Base-by-base conservation (phyloP, 2,888 invertebrate species). In the Apotomis capreana region DNA sequence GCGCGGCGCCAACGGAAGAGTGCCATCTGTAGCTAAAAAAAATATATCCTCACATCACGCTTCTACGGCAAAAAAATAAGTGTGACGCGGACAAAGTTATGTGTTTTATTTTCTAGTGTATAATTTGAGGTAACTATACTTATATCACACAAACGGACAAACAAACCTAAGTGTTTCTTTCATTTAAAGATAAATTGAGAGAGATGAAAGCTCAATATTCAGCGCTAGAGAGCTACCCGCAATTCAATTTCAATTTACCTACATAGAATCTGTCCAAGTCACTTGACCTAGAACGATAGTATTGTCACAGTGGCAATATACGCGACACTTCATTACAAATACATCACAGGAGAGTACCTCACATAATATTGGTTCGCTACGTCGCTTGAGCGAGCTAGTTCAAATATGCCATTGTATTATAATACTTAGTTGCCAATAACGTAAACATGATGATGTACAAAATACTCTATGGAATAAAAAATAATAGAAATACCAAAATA, bases 301-400 rank as follows among this genome's bases (percentile, higher is more conserved):
- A 68, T 72, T 75, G 75, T 75, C 70, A 26, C 54, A 51, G 64
- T 44, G 8, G 52, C 55, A 61, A 70, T 70, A 75, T 70, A 67
- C 37, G 63, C 8, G n/a, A 68, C 69, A 49, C 57, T 55, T 76
- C 74, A 79, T 80, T 77, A 79, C 78, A 75, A 74, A 74, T 76
- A 74, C 76, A 79, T 80, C 76, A 79, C 76, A 37, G 55, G 71
- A 36, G 61, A 36, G 49, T 62, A 51, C 12, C 49, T 62, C 6
- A 62, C 51, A 49, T 49, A 61, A 49, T 49, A 61, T 46, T 61
- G 10, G 49, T 51, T 51, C 26, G 5, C 26, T 6, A 6, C 49
- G 5, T 15, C 36, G 6, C 36, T n/a, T 36, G 61, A 62, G 61
- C 49, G 26, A 61, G 26, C 60, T 37, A 6, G 49, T 8, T 49